These are phyloP conservation scores for Neodontobutis hainanensis DNA, from an alignment of 2,113 vertebrate species.

Conservation along the genomic window DNA sequence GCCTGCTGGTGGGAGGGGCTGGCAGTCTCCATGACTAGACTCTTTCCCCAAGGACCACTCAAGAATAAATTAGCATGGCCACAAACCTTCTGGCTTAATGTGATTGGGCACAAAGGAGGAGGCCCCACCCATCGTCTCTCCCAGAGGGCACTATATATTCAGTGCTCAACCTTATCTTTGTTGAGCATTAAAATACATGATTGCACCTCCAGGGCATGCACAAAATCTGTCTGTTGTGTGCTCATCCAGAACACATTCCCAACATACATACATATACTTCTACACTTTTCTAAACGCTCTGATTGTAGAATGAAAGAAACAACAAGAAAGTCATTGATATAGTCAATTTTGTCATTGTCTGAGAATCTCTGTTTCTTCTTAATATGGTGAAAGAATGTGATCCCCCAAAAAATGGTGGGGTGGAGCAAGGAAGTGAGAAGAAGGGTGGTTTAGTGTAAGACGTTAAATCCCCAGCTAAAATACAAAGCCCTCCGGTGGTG, in stretches of 20 bases:
- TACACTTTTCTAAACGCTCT: slow-evolving; percentile 8
- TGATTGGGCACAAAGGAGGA: slow-evolving; percentile 73
- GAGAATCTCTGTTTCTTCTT: slow-evolving; percentile 27
- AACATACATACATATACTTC: slow-evolving; percentile 2
- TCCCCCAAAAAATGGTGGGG: slow-evolving; percentile 31
- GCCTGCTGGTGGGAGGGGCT: slow-evolving; percentile 61
- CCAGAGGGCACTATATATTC: slow-evolving; percentile 59
- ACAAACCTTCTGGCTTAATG: slow-evolving; percentile 70
- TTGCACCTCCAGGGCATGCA: slow-evolving; percentile 66
- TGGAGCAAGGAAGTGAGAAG: slow-evolving; percentile 39
- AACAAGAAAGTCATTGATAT: slow-evolving; percentile 39
- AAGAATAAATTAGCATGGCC: slow-evolving; percentile 75
- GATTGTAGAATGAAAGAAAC: slow-evolving; percentile 56
- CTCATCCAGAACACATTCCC: slow-evolving; percentile 30
- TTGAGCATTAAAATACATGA: slow-evolving; percentile 73
- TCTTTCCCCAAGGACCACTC: slow-evolving; percentile 71
- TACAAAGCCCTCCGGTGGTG: slow-evolving; percentile 67
- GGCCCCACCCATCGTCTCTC: slow-evolving; percentile 54
- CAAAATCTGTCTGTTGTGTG: slow-evolving; percentile 63
- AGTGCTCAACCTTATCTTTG: slow-evolving; percentile 67
- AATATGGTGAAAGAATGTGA: slow-evolving; percentile 48
- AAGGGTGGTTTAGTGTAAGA: slow-evolving; percentile 69
- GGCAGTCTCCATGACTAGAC: slow-evolving; percentile 74
- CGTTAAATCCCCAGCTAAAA: slow-evolving; percentile 67
- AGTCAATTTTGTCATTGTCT: slow-evolving; percentile 38